Percentiles rank a stretch among this genome's conserved stretches.
Evolutionary conservation across 2,113 vertebrate genomes (phyloP).

Genomic region (Xyliphius kryptos): DNA sequence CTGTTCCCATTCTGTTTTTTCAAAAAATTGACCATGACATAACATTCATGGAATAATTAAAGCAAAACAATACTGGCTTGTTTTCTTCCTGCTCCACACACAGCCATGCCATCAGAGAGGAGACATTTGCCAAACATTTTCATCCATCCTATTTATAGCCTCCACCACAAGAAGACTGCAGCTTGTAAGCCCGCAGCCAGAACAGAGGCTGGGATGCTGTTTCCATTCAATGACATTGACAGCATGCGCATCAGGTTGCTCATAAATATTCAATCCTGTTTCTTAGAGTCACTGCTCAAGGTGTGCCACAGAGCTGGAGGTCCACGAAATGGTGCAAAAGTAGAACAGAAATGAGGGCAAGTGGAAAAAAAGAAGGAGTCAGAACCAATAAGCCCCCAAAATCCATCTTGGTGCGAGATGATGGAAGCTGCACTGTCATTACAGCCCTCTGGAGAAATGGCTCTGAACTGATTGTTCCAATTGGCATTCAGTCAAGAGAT

Average conservation of each 20-base stretch:
- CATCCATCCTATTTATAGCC: slow-evolving; percentile 34
- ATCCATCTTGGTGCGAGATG: background rate
- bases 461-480: slow-evolving; percentile 32
- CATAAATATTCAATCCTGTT: slow-evolving; percentile 37
- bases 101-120: background rate
- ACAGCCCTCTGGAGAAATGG: slow-evolving; percentile 31
- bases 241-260: slow-evolving; percentile 38
- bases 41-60: slow-evolving; percentile 1
- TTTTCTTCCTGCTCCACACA: slow-evolving; percentile 5
- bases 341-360: background rate
- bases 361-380: background rate
- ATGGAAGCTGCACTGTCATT: background rate
- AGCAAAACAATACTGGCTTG: slow-evolving; percentile 21
- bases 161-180: background rate
- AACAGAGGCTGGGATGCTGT: slow-evolving; percentile 25
- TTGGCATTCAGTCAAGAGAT: slow-evolving; percentile 7
- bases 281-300: background rate
- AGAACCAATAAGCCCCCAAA: slow-evolving; percentile 13
- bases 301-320: background rate
- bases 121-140: slow-evolving; percentile 27
- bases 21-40: background rate
- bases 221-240: slow-evolving; percentile 35
- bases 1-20: background rate
- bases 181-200: slow-evolving; percentile 3
- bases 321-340: background rate